phyloP scores from a whole-genome alignment of 2,888 invertebrate species.

The Epirrhoe alternata region DNA sequence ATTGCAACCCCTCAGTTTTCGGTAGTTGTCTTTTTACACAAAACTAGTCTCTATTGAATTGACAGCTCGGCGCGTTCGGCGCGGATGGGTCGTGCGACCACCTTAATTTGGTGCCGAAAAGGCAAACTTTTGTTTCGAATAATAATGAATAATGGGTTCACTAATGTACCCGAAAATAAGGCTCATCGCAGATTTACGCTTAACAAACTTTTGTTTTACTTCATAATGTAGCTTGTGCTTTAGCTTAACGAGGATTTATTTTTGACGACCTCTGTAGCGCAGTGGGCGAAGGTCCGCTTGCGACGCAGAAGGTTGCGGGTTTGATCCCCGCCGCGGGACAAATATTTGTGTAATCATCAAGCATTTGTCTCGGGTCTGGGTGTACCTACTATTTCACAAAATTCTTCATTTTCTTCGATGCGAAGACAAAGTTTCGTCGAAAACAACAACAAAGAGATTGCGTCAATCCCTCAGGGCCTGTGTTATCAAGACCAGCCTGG shows the following conservation, averaged over 20 bases:
- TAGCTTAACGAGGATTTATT: neutral
- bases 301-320: too few species aligned
- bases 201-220: neutral
- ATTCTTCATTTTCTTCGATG: neutral
- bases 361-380: too few species aligned
- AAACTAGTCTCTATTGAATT: neutral
- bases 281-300: too few species aligned
- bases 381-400: too few species aligned
- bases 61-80: too few species aligned
- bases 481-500: slow-evolving; percentile 3
- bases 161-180: slow-evolving; percentile 12
- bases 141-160: slow-evolving; percentile 24
- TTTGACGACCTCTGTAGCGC: too few species aligned
- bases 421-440: neutral
- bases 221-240: neutral
- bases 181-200: neutral
- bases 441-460: neutral
- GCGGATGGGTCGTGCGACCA: too few species aligned
- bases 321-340: too few species aligned
- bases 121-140: slow-evolving; percentile 19
- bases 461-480: slow-evolving; percentile 7
- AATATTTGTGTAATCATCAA: too few species aligned
- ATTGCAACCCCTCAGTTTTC: too few species aligned
- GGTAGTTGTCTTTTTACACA: neutral
- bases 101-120: slow-evolving; percentile 13